phyloP scores from a whole-genome alignment of 2,888 invertebrate genomes.

The Acanthoscelides obtectus region DNA sequence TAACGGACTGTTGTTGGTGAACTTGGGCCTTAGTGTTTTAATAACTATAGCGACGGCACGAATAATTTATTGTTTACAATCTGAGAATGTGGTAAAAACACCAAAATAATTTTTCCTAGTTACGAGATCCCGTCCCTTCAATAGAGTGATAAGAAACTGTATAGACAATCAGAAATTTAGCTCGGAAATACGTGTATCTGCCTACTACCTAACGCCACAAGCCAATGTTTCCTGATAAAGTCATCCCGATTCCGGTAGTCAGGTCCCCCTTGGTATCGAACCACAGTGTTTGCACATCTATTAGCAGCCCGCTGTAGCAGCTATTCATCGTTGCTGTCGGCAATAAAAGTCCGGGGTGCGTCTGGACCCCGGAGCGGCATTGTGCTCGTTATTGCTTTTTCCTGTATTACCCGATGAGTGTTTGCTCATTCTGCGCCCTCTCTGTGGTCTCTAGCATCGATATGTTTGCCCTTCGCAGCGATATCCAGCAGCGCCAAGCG shows the following conservation, averaged over 20 bases:
- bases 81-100: too few species aligned
- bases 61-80: too few species aligned
- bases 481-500: neutral
- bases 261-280: neutral
- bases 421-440: slow-evolving; percentile 19
- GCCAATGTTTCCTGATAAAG: neutral
- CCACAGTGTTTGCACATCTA: slow-evolving; percentile 43
- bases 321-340: slow-evolving; percentile 35
- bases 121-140: too few species aligned
- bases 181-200: too few species aligned
- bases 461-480: neutral
- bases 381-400: slow-evolving; percentile 33
- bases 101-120: too few species aligned
- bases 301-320: slow-evolving; percentile 37
- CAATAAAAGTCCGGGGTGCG: neutral
- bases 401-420: slow-evolving; percentile 35
- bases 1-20: too few species aligned
- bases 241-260: neutral
- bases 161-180: too few species aligned
- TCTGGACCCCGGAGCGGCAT: slow-evolving; percentile 19
- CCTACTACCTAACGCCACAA: too few species aligned
- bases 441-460: neutral
- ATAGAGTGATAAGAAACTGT: too few species aligned
- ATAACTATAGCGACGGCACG: too few species aligned
- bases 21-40: too few species aligned